These are phyloP conservation scores for Osmerus mordax DNA, from an alignment of 2,113 vertebrate species.

Conservation along the genomic window DNA sequence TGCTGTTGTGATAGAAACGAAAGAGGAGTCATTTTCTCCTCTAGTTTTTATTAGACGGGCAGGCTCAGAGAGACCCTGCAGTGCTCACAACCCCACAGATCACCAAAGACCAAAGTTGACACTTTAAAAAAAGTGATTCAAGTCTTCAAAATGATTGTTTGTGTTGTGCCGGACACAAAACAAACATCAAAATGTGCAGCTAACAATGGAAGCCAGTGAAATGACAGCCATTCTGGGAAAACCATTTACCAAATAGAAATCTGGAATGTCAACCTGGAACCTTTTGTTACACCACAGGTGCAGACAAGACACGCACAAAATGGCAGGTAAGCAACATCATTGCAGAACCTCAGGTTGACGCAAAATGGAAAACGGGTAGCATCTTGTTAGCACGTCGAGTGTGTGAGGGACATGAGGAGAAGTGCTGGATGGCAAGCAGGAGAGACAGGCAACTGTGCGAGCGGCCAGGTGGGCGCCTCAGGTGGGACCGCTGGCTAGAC, in stretches of 20 bases:
- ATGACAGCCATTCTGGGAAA: not conserved
- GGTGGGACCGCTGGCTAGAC: slow-evolving; percentile 51
- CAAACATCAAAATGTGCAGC: slow-evolving; percentile 23
- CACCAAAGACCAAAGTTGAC: slow-evolving; percentile 53
- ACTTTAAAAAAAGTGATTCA: slow-evolving; percentile 42
- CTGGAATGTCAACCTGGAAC: not conserved
- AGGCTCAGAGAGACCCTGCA: slow-evolving; percentile 55
- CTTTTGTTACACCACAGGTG: not conserved
- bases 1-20: slow-evolving; percentile 77
- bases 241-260: not conserved
- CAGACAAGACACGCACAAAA: not conserved
- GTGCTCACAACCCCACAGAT: slow-evolving; percentile 46
- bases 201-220: not conserved
- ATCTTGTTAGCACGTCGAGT: too few species aligned
- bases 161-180: slow-evolving; percentile 36
- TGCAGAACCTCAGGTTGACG: not conserved
- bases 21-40: slow-evolving; percentile 61
- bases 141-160: slow-evolving; percentile 26
- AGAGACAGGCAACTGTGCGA: too few species aligned
- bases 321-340: not conserved
- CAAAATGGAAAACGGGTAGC: not conserved
- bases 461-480: too few species aligned
- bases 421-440: not conserved
- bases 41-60: slow-evolving; percentile 39
- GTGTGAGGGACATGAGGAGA: slow-evolving; percentile 31